Conservation (phyloP, 2,113 vertebrate species). For the Trinectes maculatus region DNA sequence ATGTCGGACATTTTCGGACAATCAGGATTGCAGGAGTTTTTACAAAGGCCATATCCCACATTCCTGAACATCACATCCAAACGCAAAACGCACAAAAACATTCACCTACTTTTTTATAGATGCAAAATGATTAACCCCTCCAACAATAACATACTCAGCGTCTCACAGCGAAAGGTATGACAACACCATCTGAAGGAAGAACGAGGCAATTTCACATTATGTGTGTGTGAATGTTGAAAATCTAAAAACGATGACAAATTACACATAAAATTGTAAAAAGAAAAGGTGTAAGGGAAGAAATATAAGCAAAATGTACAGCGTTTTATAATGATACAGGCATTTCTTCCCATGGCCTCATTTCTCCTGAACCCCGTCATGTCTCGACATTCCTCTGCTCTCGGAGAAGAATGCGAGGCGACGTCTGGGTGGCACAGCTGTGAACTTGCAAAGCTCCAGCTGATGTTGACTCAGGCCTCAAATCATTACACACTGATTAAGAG, state of each 20-base stretch:
- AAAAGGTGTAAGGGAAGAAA: background rate
- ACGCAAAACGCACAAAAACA: background rate
- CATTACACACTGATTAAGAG: slow-evolving; percentile 53
- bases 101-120: background rate
- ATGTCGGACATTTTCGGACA: too few species aligned
- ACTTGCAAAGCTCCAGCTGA: slow-evolving; percentile 33
- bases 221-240: background rate
- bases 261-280: background rate
- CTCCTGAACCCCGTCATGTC: background rate
- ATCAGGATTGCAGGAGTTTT: too few species aligned
- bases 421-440: slow-evolving; percentile 25
- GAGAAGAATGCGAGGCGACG: slow-evolving; percentile 17
- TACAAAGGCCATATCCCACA: too few species aligned
- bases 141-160: background rate
- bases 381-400: slow-evolving; percentile 39
- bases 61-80: background rate
- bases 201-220: background rate
- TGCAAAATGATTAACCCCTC: too few species aligned
- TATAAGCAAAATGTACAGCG: background rate
- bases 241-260: background rate
- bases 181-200: background rate
- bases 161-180: too few species aligned
- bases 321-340: background rate
- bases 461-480: slow-evolving; percentile 56
- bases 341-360: slow-evolving; percentile 1